phyloP scores from a whole-genome alignment of 2,113 vertebrate genomes.

The Petroica traversi region DNA sequence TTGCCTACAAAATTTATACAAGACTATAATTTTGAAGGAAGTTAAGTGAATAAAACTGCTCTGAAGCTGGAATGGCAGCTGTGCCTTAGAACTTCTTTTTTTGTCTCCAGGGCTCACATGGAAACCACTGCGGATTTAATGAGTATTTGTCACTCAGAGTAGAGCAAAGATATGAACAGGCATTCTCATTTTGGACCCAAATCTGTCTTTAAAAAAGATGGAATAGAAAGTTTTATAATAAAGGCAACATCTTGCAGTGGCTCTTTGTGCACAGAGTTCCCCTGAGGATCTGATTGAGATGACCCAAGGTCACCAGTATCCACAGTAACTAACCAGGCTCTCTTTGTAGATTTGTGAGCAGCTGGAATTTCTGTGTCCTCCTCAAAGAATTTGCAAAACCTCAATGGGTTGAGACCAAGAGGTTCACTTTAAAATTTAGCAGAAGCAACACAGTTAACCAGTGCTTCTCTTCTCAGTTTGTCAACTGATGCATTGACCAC shows the following conservation, averaged over 20 bases:
- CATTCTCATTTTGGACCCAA: not conserved
- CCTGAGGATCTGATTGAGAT: not conserved
- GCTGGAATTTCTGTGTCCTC: not conserved
- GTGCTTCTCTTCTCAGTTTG: not conserved
- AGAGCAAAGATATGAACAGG: not conserved
- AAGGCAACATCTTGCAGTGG: not conserved
- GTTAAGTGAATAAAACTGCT: not conserved
- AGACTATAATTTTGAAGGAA: not conserved
- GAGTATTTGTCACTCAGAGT: not conserved
- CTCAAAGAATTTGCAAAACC: not conserved
- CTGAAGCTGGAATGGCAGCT: not conserved
- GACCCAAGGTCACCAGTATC: not conserved
- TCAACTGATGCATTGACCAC: not conserved
- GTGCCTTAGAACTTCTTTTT: not conserved
- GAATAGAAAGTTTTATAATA: not conserved
- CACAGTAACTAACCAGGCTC: not conserved
- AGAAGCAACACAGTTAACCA: not conserved
- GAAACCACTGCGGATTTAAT: not conserved
- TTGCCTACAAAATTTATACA: not conserved
- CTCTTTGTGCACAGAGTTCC: not conserved
- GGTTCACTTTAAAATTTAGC: not conserved
- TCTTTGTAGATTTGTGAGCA: not conserved
- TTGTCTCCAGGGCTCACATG: not conserved
- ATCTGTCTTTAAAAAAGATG: not conserved
- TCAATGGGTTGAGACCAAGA: not conserved